Base-by-base conservation (phyloP, 2,888 invertebrate species). In the Tipula unca region DNA sequence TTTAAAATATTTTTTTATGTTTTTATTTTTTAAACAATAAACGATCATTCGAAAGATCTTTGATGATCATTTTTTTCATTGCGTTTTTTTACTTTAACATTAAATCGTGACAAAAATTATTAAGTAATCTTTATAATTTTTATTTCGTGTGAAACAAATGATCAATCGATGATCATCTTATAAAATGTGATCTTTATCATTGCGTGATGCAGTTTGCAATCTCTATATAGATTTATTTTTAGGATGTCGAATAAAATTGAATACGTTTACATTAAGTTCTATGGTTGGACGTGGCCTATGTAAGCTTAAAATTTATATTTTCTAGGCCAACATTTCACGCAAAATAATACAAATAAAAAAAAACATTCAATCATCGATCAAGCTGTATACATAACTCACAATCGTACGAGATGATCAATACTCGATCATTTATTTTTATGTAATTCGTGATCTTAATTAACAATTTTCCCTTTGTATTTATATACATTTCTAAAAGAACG, bases 61-160 rank as follows among this genome's bases (percentile, higher is more conserved):
- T 69, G 69, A 54, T 17, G 48, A 69, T 69, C 69, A 25, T 69
- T 69, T 69, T n/a, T 69, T 69, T 69, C 69, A 69, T 69, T 48
- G n/a, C 48, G 1, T 42, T 42, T 39, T 39, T 39, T 54, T 82
- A 82, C 29, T 32, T 83, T 17, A 83, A 83, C 83, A 83, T 83
- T 83, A 35, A 83, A 83, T 83, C 83, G 83, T 83, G 83, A 83
- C 83, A 83, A 83, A 83, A 83, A 83, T 83, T 83, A 83, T 83
- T 83, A 83, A 32, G 29, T 32, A 83, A 83, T 83, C 29, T 32
- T 83, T 83, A 8, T 32, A 83, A 83, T 83, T n/a, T 32, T 83
- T 83, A 32, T 83, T 83, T 83, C 83, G 83, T 83, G 83, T 83
- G 83, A 83, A 83, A 83, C 83, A 83, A 83, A 83, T 83, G 83